phyloP scores from a whole-genome alignment of 2,797 vertebrate genomes.

The Jordanella pulchra region DNA sequence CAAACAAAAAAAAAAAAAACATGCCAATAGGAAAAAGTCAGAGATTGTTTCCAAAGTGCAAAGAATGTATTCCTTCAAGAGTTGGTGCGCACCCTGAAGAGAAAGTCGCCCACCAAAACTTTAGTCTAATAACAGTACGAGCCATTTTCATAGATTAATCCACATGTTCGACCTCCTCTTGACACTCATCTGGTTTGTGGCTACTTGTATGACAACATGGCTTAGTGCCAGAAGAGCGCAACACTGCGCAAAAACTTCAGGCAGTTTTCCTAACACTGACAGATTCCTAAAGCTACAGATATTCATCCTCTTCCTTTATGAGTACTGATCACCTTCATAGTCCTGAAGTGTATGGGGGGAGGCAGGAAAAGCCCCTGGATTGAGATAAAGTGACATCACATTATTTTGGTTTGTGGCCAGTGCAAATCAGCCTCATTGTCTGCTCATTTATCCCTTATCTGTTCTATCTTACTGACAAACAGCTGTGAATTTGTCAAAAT shows the following conservation, averaged over 20 bases:
- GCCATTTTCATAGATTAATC: constrained; percentile 74
- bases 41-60: constrained; percentile 77
- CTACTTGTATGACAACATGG: constrained; percentile 38
- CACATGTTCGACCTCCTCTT: constrained; percentile 51
- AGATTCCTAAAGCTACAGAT: constrained; percentile 23
- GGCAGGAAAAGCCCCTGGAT: constrained; percentile 49
- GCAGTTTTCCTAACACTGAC: not conserved
- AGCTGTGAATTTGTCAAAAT: constrained; percentile 43
- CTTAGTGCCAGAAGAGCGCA: constrained; percentile 43
- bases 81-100: constrained; percentile 53
- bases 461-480: constrained; percentile 22
- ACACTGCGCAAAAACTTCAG: constrained; percentile 1
- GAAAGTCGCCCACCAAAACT: constrained; percentile 50
- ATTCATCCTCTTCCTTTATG: constrained; percentile 12
- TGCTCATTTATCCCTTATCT: constrained; percentile 27
- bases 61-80: constrained; percentile 68
- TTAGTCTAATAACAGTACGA: constrained; percentile 78
- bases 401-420: constrained; percentile 72
- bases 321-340: constrained; percentile 22
- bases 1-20: constrained; percentile 58
- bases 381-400: constrained; percentile 72
- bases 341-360: constrained; percentile 48
- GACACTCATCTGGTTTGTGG: constrained; percentile 25
- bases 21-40: constrained; percentile 68
- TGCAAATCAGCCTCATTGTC: constrained; percentile 56